A percentile compares a stretch with the other conserved stretches of the same genome.
phyloP scores from a whole-genome alignment of 2,888 invertebrate genomes.

The Toxonevra muliebris region DNA sequence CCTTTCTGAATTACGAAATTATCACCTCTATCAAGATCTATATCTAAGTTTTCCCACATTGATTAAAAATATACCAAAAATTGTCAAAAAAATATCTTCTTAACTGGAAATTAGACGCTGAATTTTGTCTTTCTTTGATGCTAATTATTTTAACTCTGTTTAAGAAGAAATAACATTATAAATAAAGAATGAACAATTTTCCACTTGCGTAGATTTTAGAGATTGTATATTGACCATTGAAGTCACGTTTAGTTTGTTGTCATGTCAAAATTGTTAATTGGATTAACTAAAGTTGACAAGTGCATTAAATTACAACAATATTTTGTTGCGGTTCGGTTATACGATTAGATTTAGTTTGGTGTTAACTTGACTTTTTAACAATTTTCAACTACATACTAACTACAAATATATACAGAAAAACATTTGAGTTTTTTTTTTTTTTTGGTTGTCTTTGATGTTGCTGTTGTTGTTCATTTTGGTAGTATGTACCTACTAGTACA shows the following conservation, averaged over 20 bases:
- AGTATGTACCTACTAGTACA: too few species aligned
- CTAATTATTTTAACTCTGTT: too few species aligned
- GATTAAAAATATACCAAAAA: too few species aligned
- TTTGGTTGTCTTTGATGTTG: conserved; percentile 13
- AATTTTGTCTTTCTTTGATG: too few species aligned
- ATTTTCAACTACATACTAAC: conserved; percentile 5
- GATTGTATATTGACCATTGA: conserved; percentile 33
- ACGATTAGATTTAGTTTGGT: conserved; percentile 9
- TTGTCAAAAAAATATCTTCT: too few species aligned
- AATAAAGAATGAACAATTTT: too few species aligned
- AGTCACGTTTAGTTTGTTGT: conserved; percentile 52
- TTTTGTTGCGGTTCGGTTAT: conserved; percentile 24
- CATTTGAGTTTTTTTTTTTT: conserved; percentile 26
- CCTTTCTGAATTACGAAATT: too few species aligned
- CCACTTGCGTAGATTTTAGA: too few species aligned
- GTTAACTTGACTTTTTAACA: conserved; percentile 25
- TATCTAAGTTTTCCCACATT: too few species aligned
- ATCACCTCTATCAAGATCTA: too few species aligned
- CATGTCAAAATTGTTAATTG: conserved; percentile 61
- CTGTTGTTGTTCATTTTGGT: conserved; percentile 15
- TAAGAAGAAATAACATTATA: too few species aligned
- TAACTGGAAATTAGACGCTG: too few species aligned
- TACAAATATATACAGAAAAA: conserved; percentile 4
- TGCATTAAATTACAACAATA: conserved; percentile 54
- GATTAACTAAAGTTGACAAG: conserved; percentile 62